Base-by-base conservation (phyloP, 2,113 vertebrate species). In the Blennius ocellaris region DNA sequence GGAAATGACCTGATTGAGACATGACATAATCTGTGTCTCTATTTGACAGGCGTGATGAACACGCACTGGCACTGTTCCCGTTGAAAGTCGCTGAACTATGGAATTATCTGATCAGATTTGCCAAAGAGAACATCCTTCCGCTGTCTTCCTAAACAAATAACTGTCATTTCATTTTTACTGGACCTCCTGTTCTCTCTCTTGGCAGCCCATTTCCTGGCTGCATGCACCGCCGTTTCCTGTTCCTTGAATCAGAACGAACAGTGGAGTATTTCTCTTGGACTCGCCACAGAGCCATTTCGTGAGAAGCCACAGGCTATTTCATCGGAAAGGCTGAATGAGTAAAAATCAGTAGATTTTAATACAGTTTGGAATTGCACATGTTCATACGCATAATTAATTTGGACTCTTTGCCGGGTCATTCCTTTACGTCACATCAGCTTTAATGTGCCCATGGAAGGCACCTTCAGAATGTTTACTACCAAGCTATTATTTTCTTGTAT, bases 201-300 rank as follows among this genome's bases (percentile, higher is more conserved):
- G 80, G 81, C 87, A 84, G 80, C 56, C 76, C 74, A 85, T 88
- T 89, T 92, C 89, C 90, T 88, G 86, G 72, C 80, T 76, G 65
- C 69, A 41, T 64, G 76, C 77, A 47, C 76, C 60, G 60, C 71
- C 70, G 82, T 82, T 90, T 90, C 83, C 88, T 90, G 85, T 76
- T 75, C 73, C 61, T 57, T 75, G 70, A 84, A 56, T 83, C 83
- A 62, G 66, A 82, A 70, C 55, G 12, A 65, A 56, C 52, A 10
- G 71, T 55, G 30, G 73, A 57, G 72, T 76, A 49, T 81, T 80
- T 82, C 64, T 76, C 45, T 67, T 59, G 80, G 81, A 69, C 3
- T 41, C 30, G 69, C 68, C 61, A 30, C 11, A 17, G 54, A 72
- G 67, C 45, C 41, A 77, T 78, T 38, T 61, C 39, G 44, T 30